Evolutionary conservation across 2,113 vertebrate species (phyloP).

Genomic region (Riparia riparia): DNA sequence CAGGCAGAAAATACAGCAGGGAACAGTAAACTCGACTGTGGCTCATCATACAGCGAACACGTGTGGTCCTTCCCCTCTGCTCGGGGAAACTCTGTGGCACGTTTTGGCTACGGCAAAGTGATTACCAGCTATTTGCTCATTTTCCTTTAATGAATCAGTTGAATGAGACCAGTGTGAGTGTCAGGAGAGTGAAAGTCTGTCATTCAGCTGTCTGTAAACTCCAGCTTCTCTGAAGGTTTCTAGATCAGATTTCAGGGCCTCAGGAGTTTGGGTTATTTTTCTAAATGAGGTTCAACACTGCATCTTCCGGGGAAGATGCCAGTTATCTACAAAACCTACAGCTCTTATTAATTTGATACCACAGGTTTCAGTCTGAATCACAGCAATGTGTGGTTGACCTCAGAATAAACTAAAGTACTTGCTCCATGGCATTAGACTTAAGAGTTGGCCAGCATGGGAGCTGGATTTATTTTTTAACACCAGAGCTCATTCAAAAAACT

Average conservation of each 20-base stretch:
- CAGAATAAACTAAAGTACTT: constrained; percentile 49
- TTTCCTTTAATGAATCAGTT: constrained; percentile 43
- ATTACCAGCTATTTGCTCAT: background rate
- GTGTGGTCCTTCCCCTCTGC: background rate
- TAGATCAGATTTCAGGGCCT: constrained; percentile 48
- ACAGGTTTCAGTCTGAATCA: constrained; percentile 67
- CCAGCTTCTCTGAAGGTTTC: constrained; percentile 13
- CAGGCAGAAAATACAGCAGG: background rate
- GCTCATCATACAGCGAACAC: background rate
- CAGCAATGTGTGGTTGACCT: constrained; percentile 56
- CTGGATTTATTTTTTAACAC: background rate
- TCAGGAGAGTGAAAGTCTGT: constrained; percentile 47
- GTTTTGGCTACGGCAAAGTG: constrained; percentile 9
- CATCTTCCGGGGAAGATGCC: constrained; percentile 41
- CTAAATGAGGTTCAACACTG: background rate
- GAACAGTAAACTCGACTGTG: background rate
- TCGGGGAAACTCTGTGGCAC: background rate
- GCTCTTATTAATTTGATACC: constrained; percentile 55
- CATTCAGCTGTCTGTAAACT: constrained; percentile 27
- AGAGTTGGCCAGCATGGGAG: background rate
- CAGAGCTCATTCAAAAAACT: background rate
- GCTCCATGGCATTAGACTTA: background rate
- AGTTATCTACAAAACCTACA: constrained; percentile 54
- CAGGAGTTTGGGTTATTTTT: constrained; percentile 38
- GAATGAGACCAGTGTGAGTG: constrained; percentile 47